phyloP scores from a whole-genome alignment of 2,113 vertebrate species.

The Pachypanchax playfairii region DNA sequence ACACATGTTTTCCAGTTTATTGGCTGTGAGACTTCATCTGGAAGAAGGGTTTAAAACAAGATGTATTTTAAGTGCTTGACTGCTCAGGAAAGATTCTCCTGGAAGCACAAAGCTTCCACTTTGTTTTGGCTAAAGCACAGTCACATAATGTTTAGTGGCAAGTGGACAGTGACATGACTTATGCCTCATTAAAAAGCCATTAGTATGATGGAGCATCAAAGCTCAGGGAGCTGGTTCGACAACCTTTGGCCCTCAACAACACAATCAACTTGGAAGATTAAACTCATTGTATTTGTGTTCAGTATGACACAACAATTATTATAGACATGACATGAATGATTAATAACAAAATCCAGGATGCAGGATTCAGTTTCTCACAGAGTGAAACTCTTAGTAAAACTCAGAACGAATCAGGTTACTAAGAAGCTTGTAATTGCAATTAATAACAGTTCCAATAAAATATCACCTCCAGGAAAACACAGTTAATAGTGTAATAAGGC shows the following conservation, averaged over 20 bases:
- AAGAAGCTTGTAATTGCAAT: no score
- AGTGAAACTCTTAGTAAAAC: no score
- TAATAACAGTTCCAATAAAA: no score
- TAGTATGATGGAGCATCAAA: conserved; percentile 41
- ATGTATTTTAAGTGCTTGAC: not conserved
- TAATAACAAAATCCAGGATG: conserved; percentile 2
- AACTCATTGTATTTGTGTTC: conserved; percentile 19
- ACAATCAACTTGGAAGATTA: conserved; percentile 10
- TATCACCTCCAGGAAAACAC: no score
- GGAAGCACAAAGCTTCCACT: conserved; percentile 16
- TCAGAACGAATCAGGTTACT: no score
- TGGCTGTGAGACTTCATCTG: not conserved
- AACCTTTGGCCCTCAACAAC: conserved; percentile 20
- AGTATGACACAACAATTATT: not conserved
- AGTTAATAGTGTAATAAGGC: no score
- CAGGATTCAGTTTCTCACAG: not conserved
- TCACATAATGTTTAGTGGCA: conserved; percentile 16
- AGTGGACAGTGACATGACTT: conserved; percentile 30
- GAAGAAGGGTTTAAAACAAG: not conserved
- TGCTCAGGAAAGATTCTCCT: not conserved
- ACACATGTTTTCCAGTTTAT: not conserved
- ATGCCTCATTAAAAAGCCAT: conserved; percentile 58
- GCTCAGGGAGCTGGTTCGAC: conserved; percentile 6
- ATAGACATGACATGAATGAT: not conserved
- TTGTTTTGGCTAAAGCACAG: conserved; percentile 15